Base-by-base conservation (phyloP, 2,888 invertebrate genomes). In the Stramonita haemastoma region DNA sequence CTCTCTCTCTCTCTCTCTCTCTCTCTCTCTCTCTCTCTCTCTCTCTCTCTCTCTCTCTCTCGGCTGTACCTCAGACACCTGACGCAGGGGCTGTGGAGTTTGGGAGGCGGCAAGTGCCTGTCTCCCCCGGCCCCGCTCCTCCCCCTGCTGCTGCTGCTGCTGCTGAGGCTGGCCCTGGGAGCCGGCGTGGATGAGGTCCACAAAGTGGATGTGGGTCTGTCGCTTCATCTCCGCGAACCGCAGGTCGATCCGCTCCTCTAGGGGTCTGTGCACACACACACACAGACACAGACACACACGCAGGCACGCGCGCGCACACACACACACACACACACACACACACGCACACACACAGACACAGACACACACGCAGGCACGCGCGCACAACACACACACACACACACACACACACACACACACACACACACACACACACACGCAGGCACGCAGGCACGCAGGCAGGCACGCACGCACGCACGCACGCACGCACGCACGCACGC, bases 211-310 rank as follows among this genome's bases (percentile, higher is more conserved):
- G 29, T 90, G 87, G 8, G 90, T 89, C 87, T 90, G 89, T 26
- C 86, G 86, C 84, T 89, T 86, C 77, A 90, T 84, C 84, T 87
- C 87, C 22, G 85, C 84, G 79, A 91, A 92, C n/a, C 90, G 81
- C n/a, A 77, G 56, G 77, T 91, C 91, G 8, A 91, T 88, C 17
- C 89, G 87, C 46, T 87, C 87, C 29, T 89, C 86, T 26, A 92
- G 29, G 13, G 87, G 87, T 46, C 79, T 84, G 84, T 15, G n/a
- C 29, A 77, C 77, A 77, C 32, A 77, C 60, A 60, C 60, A 60
- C 60, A 60, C 60, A 60, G 13, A 60, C 60, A 60, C 60, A 60
- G 13, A 60, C 60, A 60, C 60, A 60, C 60, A 60, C 60, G 19
- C 60, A 60, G 13, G 19, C 60, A 60, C 60, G 11, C 11, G 13